phyloP scores from a whole-genome alignment of 2,888 invertebrate species.

The Drepana falcataria region DNA sequence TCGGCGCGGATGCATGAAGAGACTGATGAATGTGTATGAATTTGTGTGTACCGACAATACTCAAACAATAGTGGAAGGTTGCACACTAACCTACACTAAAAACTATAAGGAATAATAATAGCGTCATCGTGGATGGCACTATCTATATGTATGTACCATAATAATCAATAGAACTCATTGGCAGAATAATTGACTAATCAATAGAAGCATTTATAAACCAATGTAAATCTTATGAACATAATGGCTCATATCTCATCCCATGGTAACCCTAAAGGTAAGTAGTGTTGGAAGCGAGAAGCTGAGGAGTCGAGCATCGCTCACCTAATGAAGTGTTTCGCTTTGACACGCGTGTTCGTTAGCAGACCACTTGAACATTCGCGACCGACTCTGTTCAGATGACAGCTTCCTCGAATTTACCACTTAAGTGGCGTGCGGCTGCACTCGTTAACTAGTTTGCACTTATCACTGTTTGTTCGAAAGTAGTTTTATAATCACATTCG shows the following conservation, averaged over 20 bases:
- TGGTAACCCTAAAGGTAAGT: constrained; percentile 22
- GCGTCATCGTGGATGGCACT: no score
- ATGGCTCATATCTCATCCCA: background rate
- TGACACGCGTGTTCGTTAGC: constrained; percentile 78
- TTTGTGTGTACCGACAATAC: no score
- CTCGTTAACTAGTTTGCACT: constrained; percentile 59
- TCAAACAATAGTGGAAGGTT: no score
- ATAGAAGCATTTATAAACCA: no score
- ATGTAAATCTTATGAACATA: no score
- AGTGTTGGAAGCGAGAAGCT: constrained; percentile 19
- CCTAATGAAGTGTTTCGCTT: constrained; percentile 78
- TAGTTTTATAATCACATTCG: background rate
- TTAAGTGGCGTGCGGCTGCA: constrained; percentile 68
- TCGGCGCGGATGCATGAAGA: no score
- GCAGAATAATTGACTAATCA: no score
- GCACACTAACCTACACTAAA: no score
- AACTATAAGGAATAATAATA: no score
- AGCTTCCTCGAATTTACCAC: constrained; percentile 73
- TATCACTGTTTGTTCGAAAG: constrained; percentile 27
- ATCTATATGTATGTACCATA: no score
- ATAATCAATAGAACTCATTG: no score
- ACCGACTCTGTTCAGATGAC: constrained; percentile 69
- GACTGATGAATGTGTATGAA: no score
- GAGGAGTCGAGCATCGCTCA: constrained; percentile 50
- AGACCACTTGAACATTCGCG: constrained; percentile 66